These are phyloP conservation scores for Mastomys coucha DNA, from an alignment of 2,113 vertebrate genomes.

Conservation along the genomic window DNA sequence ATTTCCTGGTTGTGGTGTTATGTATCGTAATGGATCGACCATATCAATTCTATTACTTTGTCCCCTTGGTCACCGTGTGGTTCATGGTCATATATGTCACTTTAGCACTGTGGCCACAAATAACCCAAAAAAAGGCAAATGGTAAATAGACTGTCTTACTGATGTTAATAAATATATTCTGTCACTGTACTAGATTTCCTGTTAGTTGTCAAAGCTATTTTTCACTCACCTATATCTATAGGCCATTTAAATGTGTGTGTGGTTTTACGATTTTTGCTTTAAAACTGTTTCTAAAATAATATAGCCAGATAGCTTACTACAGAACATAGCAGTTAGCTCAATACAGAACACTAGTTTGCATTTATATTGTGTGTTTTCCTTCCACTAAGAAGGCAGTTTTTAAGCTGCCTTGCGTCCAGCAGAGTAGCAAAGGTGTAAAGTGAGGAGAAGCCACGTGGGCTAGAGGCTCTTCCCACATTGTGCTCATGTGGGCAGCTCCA, in stretches of 20 bases:
- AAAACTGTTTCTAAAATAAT: slow-evolving; percentile 56
- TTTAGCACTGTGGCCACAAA: slow-evolving; percentile 96
- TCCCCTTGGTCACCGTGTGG: slow-evolving; percentile 98
- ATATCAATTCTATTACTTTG: slow-evolving; percentile 99
- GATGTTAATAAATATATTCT: slow-evolving; percentile 52
- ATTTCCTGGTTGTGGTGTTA: slow-evolving; percentile 97
- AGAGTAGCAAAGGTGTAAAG: background rate
- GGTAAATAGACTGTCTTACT: slow-evolving; percentile 86
- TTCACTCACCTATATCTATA: slow-evolving; percentile 9
- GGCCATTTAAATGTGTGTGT: slow-evolving; percentile 37
- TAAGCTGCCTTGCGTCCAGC: background rate
- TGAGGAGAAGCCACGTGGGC: background rate
- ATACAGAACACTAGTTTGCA: slow-evolving; percentile 21
- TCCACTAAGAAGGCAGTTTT: background rate
- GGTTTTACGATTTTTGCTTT: slow-evolving; percentile 53
- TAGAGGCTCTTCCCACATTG: background rate
- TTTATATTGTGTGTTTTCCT: background rate
- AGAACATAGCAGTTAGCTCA: background rate
- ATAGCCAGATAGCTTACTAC: background rate
- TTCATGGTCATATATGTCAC: slow-evolving; percentile 95
- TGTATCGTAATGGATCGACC: slow-evolving; percentile 98
- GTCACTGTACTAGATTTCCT: slow-evolving; percentile 37
- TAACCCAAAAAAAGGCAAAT: slow-evolving; percentile 95
- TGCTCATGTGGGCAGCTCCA: background rate
- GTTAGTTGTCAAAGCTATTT: slow-evolving; percentile 42